Base-by-base conservation (phyloP, 92 coral and sea anemone species). In the Isaurus tuberculatus region DNA sequence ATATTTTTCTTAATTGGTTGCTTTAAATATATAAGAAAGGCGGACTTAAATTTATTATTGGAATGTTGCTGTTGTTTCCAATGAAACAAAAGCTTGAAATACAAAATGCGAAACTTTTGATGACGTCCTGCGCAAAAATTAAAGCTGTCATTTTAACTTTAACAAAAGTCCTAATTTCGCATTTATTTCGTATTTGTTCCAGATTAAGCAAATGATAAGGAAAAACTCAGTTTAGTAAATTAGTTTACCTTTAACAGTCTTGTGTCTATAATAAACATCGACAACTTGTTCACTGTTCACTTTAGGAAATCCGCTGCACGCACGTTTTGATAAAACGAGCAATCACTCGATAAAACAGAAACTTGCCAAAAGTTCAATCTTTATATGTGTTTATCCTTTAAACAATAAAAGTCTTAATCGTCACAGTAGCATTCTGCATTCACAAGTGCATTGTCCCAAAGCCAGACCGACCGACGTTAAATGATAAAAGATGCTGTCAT, bases 171-270 rank as follows among this genome's bases (percentile, higher is more conserved):
- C n/a, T n/a, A n/a, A n/a, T n/a, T n/a, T n/a, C n/a, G n/a, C n/a
- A n/a, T n/a, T n/a, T n/a, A n/a, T n/a, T n/a, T n/a, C n/a, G n/a
- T 19, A 2, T 19, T 57, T 9, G 26, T 11, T n/a, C 4, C 27
- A n/a, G 6, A 20, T 57, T 57, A 22, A 65, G 36, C 31, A 65
- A 65, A 65, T 65, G 34, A n/a, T 19, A 57, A 19, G 8, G 19
- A n/a, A 9, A 14, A n/a, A 14, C 80, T 17, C 48, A 57, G 19
- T 74, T 57, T 13, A 8, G 10, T 74, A 51, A 74, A 74, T 74
- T 74, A 53, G 65, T 74, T 74, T 74, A 74, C 66, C 80, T 74
- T 53, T 13, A 74, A n/a, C 80, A 74, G 29, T 74, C 44, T 17
- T 19, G 80, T 53, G 80, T 74, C 53, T 74, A 74, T 29, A n/a